phyloP scores from a whole-genome alignment of 2,797 vertebrate genomes.

The Clarias laeviceps region DNA sequence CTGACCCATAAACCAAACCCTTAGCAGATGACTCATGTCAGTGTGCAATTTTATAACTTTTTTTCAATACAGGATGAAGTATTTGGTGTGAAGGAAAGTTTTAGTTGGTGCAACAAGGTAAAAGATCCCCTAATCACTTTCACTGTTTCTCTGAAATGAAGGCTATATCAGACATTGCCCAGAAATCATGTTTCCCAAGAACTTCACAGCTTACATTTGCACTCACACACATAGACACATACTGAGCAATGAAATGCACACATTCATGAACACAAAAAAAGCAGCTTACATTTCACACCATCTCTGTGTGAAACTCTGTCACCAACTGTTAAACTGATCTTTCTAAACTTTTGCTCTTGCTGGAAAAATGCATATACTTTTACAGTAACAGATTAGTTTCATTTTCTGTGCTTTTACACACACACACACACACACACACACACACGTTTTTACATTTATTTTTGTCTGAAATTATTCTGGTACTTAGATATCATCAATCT shows the following conservation, averaged over 20 bases:
- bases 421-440: not conserved
- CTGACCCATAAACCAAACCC: not conserved
- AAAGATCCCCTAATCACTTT: constrained; percentile 11
- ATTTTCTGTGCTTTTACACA: not conserved
- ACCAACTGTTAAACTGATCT: constrained; percentile 6
- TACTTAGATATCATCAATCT: not conserved
- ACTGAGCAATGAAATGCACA: not conserved
- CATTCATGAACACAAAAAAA: not conserved
- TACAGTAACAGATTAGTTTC: not conserved
- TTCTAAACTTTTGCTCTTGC: not conserved
- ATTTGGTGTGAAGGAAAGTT: not conserved
- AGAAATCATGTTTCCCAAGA: constrained; percentile 22
- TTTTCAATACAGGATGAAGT: not conserved
- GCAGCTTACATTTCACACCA: constrained; percentile 20
- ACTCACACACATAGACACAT: not conserved
- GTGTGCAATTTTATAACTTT: not conserved
- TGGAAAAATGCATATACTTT: not conserved
- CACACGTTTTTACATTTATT: not conserved
- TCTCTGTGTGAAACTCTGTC: not conserved
- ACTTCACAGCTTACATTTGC: not conserved
- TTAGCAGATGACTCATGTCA: not conserved
- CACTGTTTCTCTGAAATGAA: constrained; percentile 21
- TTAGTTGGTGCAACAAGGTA: not conserved
- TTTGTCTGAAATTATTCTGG: not conserved
- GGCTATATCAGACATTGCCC: not conserved